Base-by-base conservation (phyloP, 2,113 vertebrate species). In the Dicentrarchus labrax region DNA sequence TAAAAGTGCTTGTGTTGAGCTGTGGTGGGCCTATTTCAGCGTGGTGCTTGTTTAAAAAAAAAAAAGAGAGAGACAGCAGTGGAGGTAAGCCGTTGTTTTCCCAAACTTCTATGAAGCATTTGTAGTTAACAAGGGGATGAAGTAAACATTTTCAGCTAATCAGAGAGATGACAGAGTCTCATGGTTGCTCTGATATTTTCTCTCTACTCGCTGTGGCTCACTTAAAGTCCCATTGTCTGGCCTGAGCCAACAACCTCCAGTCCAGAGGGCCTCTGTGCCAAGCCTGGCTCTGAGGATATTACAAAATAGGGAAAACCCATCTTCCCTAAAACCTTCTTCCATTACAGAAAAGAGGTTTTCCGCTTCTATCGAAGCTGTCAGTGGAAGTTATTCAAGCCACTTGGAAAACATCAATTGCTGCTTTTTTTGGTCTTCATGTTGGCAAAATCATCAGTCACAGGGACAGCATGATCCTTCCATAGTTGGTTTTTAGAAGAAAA, bases 341-440 rank as follows among this genome's bases (percentile, higher is more conserved):
- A 88, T 90, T 86, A 89, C 79, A 88, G 70, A 90, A 77, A 72
- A 83, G 72, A 89, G 76, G 73, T 86, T 92, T 93, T 91, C 86
- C 54, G 70, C 80, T 79, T 88, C 73, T 72, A 80, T 89, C 73
- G 6, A 87, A 86, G 72, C 80, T 87, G 90, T 90, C 90, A 90
- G 61, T 92, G 77, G 80, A 90, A 84, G 80, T 85, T 79, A 89
- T 91, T 89, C 78, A 88, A 91, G 80, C 78, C 78, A 59, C 80
- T 90, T 82, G 80, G 84, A 89, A 93, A 90, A 91, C 80, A 87
- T 87, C 66, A 80, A 48, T 85, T 85, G 65, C 61, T 73, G 69
- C 62, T 85, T 84, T 86, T 50, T 80, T 84, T 38, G 15, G 43
- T 81, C 79, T 88, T 81, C 57, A 69, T 85, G 62, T 88, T 91